These are phyloP conservation scores for Dallia pectoralis DNA, from an alignment of 2,797 vertebrate species.

Conservation along the genomic window DNA sequence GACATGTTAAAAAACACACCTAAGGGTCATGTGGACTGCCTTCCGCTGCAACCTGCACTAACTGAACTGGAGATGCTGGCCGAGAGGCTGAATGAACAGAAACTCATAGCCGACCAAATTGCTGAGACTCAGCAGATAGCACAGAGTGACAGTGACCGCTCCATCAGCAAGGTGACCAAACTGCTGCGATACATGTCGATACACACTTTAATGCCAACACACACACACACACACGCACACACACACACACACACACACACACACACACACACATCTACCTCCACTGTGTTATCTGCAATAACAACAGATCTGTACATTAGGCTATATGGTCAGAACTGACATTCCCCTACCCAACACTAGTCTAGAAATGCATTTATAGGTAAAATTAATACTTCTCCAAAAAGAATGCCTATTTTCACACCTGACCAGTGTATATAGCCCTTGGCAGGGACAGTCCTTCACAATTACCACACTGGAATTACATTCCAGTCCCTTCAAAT, in stretches of 20 bases:
- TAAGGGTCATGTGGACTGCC: slow-evolving; percentile 86
- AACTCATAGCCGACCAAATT: slow-evolving; percentile 90
- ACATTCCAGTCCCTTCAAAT: slow-evolving; percentile 66
- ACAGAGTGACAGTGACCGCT: slow-evolving; percentile 88
- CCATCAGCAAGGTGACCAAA: slow-evolving; percentile 86
- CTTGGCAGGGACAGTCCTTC: slow-evolving; percentile 54
- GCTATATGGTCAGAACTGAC: slow-evolving; percentile 42
- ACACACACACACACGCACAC: slow-evolving; percentile 13
- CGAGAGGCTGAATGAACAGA: slow-evolving; percentile 95
- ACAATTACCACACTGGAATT: slow-evolving; percentile 67
- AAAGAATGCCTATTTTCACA: slow-evolving; percentile 66
- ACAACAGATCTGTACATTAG: slow-evolving; percentile 57
- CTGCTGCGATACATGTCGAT: slow-evolving; percentile 2
- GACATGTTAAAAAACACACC: slow-evolving; percentile 98
- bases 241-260: slow-evolving; percentile 10
- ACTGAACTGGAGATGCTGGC: slow-evolving; percentile 95
- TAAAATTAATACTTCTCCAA: slow-evolving; percentile 51
- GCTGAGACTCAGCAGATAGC: slow-evolving; percentile 92
- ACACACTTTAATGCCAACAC: not conserved
- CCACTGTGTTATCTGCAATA: slow-evolving; percentile 43
- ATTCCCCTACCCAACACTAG: slow-evolving; percentile 53
- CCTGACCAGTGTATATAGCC: slow-evolving; percentile 53
- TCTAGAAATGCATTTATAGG: slow-evolving; percentile 60
- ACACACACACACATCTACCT: slow-evolving; percentile 21
- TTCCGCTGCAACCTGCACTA: slow-evolving; percentile 91